A percentile compares a stretch with the other conserved stretches of the same genome.
phyloP scores from a whole-genome alignment of 2,888 invertebrate species.

The Ariolimax columbianus region DNA sequence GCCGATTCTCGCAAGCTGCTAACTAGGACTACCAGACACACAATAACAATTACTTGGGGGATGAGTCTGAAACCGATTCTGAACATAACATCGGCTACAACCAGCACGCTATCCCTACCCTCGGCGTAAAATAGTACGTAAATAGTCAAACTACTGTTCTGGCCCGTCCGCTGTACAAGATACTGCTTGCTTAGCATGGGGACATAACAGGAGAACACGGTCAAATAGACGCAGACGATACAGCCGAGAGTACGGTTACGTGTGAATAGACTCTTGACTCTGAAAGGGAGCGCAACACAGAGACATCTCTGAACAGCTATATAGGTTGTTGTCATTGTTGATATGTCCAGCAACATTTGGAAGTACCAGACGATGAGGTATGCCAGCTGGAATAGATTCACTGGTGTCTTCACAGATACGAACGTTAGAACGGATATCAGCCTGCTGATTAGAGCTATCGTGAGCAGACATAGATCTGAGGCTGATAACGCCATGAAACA shows the following conservation, averaged over 20 bases:
- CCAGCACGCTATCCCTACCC: background rate
- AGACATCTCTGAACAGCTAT: constrained; percentile 36
- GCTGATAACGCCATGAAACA: constrained; percentile 22
- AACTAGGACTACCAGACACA: background rate
- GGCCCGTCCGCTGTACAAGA: background rate
- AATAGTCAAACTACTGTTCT: background rate
- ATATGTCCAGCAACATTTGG: constrained; percentile 23
- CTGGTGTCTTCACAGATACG: background rate
- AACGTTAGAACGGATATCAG: background rate
- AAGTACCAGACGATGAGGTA: constrained; percentile 23
- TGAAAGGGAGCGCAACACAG: constrained; percentile 12
- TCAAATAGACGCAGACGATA: constrained; percentile 1
- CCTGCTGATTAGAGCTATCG: background rate
- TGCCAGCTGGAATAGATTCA: background rate
- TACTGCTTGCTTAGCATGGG: constrained; percentile 21
- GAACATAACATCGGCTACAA: background rate
- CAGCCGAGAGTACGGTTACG: background rate
- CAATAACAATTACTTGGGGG: constrained; percentile 1
- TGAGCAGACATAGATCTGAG: constrained; percentile 7
- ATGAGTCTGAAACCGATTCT: background rate
- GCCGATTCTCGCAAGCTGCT: background rate
- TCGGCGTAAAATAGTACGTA: background rate
- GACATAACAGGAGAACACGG: background rate
- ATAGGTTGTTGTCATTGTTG: constrained; percentile 14
- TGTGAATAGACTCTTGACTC: constrained; percentile 21